Conservation (phyloP, 1,140 invertebrate species). For the Mesaphorura yosii region DNA sequence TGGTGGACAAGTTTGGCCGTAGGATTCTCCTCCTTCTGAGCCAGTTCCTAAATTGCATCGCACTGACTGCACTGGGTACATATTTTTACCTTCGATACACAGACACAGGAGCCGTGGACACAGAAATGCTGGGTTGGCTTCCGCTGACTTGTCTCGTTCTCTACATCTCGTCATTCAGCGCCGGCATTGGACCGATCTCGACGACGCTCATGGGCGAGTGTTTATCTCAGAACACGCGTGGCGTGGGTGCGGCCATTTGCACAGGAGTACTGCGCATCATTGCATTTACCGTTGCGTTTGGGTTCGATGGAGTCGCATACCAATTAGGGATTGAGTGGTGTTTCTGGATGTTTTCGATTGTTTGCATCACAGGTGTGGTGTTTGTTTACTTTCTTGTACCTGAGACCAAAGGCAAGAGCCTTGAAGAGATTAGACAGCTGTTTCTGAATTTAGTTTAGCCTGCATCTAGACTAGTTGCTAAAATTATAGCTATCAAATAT, state of each 20-base stretch:
- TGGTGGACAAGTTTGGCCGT: slow-evolving; percentile 1
- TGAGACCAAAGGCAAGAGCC: background rate
- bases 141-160: background rate
- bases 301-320: background rate
- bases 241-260: background rate
- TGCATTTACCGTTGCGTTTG: background rate
- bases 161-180: background rate
- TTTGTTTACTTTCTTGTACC: background rate
- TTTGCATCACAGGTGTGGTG: background rate
- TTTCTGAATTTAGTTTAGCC: too few relatives aligned
- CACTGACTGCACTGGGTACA: background rate
- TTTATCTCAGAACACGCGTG: background rate
- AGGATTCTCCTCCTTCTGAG: background rate
- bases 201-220: background rate
- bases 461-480: too few relatives aligned
- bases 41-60: background rate
- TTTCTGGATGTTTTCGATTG: background rate
- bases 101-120: too few relatives aligned
- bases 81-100: background rate
- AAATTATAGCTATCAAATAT: too few relatives aligned
- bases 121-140: background rate
- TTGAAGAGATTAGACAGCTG: slow-evolving; percentile 3
- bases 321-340: background rate
- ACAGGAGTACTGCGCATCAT: background rate
- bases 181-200: slow-evolving; percentile 1